These are phyloP conservation scores for Siniperca undulata DNA, from an alignment of 2,797 vertebrate species.

Conservation along the genomic window DNA sequence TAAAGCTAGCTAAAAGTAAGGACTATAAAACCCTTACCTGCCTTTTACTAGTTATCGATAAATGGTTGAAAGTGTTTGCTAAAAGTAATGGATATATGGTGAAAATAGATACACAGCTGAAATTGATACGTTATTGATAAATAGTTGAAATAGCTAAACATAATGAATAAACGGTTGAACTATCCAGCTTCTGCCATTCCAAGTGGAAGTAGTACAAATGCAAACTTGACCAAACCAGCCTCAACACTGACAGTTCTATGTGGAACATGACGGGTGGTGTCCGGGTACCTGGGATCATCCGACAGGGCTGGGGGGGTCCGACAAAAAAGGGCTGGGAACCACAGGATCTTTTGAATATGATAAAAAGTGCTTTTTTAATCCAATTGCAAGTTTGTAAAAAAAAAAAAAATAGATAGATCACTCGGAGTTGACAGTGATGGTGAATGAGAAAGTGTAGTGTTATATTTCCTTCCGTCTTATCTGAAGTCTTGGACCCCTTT, in stretches of 20 bases:
- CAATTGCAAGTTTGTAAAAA: neutral
- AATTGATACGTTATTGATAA: neutral
- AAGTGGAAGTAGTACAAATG: neutral
- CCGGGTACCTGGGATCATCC: neutral
- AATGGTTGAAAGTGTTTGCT: too few relatives aligned
- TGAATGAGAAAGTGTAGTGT: neutral
- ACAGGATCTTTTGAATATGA: neutral
- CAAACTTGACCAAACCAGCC: neutral
- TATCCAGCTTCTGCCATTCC: neutral
- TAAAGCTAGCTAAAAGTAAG: neutral
- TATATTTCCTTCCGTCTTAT: too few relatives aligned
- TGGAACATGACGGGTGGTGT: neutral
- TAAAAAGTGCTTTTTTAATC: neutral
- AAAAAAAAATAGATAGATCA: neutral
- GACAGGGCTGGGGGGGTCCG: neutral
- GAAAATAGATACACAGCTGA: neutral
- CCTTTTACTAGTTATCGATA: neutral
- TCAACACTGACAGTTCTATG: neutral
- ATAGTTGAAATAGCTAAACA: neutral
- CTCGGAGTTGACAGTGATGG: neutral
- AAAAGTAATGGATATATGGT: too few relatives aligned
- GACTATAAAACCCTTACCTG: neutral
- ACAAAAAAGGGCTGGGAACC: neutral
- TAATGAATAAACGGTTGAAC: neutral
- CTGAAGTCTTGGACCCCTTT: neutral